Base-by-base conservation (phyloP, 1,140 invertebrate genomes). In the Heliconius melpomene region DNA sequence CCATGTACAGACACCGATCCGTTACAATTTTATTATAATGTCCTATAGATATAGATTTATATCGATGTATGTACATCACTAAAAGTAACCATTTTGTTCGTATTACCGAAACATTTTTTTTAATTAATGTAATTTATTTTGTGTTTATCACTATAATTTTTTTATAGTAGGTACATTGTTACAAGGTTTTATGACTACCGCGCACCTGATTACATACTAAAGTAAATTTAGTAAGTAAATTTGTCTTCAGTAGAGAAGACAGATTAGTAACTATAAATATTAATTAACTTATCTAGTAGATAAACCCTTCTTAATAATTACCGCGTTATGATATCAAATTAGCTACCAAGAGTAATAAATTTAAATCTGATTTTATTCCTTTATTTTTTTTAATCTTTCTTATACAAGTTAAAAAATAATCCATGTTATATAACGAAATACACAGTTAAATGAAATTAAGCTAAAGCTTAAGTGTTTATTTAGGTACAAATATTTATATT, bases 201-300 rank as follows among this genome's bases (percentile, higher is more conserved):
- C 11, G 60, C 60, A 66, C 26, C 60, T 66, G 60, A 66, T 66
- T 29, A 29, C 60, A 26, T 66, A 29, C 60, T 60, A 26, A 78
- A 52, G 71, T 78, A 54, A 72, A 78, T 71, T n/a, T 57, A 78
- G 36, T 40, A 79, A 81, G 79, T 75, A 80, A 84, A 83, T 84
- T 87, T 86, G 74, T 70, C 79, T 83, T 81, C 40, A 72, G 75
- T 23, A 77, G 7, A 70, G 36, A 87, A 84, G 87, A 87, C 85
- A 83, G 84, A 88, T 86, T 81, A 79, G 74, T 36, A 81, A 78
- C 76, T 80, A 84, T 85, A 84, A 86, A 82, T 81, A 78, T 81
- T 73, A 78, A 26, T 26, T 26, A 52, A 60, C 57, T 78, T 77
- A 77, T 78, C 80, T 78, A n/a, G 13, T 78, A 70, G 71, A 78